These are phyloP conservation scores for Meriones psammophilus DNA, from an alignment of 2,797 vertebrate genomes.

Conservation along the genomic window DNA sequence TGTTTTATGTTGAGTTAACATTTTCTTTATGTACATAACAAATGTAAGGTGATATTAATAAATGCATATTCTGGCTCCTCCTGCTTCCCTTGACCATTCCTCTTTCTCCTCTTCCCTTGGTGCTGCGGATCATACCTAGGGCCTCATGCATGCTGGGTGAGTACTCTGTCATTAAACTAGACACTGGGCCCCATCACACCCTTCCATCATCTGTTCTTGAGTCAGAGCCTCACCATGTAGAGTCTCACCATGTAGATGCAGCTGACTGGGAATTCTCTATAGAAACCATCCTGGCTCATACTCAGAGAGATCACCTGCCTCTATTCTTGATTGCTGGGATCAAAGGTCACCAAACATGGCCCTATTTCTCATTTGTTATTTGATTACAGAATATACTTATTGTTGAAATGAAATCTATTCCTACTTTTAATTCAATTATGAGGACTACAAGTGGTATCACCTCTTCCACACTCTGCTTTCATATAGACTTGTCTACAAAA, in stretches of 20 bases:
- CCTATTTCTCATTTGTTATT: not conserved
- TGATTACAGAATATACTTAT: conserved; percentile 30
- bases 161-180: not conserved
- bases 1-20: conserved; percentile 25
- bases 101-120: not conserved
- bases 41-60: conserved; percentile 17
- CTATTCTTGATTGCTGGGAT: not conserved
- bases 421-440: conserved; percentile 41
- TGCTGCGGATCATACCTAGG: not conserved
- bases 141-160: not conserved
- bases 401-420: not conserved
- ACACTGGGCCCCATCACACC: not conserved
- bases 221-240: not conserved
- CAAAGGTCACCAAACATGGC: not conserved
- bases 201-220: not conserved
- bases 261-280: not conserved
- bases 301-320: not conserved
- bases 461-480: conserved; percentile 7
- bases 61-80: not conserved
- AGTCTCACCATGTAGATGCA: not conserved
- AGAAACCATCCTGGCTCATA: not conserved
- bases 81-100: not conserved
- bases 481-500: not conserved
- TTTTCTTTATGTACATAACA: not conserved
- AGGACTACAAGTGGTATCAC: not conserved